A percentile compares a stretch with the other conserved stretches of the same genome.
Evolutionary conservation across 2,113 vertebrate species (phyloP).

Genomic region (Pyxicephalus adspersus): DNA sequence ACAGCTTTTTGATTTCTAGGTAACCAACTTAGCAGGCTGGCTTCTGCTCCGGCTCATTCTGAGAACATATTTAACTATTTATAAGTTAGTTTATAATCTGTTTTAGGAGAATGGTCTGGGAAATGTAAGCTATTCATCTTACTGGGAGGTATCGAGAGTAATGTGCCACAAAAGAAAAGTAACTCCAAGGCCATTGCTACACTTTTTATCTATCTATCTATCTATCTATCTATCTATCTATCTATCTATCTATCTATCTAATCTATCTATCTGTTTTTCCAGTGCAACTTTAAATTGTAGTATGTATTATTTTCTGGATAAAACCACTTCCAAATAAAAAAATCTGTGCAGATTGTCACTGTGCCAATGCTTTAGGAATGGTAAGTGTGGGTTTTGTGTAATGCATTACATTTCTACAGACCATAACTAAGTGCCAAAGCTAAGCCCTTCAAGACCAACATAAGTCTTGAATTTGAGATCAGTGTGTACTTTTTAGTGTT

Average conservation of each 20-base stretch:
- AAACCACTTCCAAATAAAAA: not conserved
- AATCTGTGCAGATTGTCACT: conserved; percentile 26
- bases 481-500: conserved; percentile 50
- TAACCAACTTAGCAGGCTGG: conserved; percentile 41
- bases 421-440: conserved; percentile 27
- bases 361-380: conserved; percentile 30
- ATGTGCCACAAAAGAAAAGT: conserved; percentile 15
- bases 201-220: not conserved
- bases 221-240: not conserved
- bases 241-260: not conserved
- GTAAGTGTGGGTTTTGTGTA: conserved; percentile 53
- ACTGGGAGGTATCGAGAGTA: conserved; percentile 16
- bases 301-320: not conserved
- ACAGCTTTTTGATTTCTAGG: conserved; percentile 46
- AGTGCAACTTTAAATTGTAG: not conserved
- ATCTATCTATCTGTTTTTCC: not conserved
- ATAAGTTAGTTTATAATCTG: conserved; percentile 49
- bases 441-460: not conserved
- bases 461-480: not conserved
- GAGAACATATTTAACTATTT: conserved; percentile 52
- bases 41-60: conserved; percentile 39
- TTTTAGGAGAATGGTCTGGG: conserved; percentile 47
- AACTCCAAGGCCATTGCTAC: not conserved
- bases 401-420: conserved; percentile 44
- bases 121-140: conserved; percentile 37